Evolutionary conservation across 1,140 invertebrate genomes (phyloP).

Genomic region (Muscidifurax raptorellus): DNA sequence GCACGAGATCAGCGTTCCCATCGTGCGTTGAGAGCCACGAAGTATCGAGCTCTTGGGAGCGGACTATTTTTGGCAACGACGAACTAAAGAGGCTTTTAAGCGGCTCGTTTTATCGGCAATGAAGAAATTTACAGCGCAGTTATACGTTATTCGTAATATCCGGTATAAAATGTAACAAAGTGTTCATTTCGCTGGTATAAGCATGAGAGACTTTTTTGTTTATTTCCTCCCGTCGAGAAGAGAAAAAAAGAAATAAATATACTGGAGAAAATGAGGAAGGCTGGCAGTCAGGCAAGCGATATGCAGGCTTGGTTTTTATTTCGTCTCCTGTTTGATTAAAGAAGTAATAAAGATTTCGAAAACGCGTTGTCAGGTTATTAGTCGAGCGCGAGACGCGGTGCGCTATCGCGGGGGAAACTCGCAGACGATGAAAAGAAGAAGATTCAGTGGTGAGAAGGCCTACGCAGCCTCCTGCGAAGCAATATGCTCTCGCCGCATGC

Average conservation of each 20-base stretch:
- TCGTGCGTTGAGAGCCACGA: too few relatives aligned
- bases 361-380: constrained; percentile 40
- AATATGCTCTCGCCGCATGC: constrained; percentile 69
- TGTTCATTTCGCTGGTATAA: neutral
- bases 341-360: constrained; percentile 37
- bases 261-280: neutral
- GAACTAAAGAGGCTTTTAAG: neutral
- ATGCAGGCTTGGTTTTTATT: constrained; percentile 4
- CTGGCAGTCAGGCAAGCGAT: neutral
- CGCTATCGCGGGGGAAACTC: constrained; percentile 28
- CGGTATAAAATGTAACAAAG: constrained; percentile 9
- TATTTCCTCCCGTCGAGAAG: neutral
- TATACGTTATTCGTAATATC: constrained; percentile 11
- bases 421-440: constrained; percentile 36
- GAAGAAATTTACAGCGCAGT: constrained; percentile 1
- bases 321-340: constrained; percentile 22
- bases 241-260: neutral
- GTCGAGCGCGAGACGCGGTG: constrained; percentile 10
- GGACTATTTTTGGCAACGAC: neutral
- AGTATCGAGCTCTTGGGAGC: too few relatives aligned
- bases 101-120: neutral
- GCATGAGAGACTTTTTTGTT: constrained; percentile 17
- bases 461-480: constrained; percentile 66
- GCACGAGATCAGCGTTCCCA: too few relatives aligned
- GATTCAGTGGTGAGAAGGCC: constrained; percentile 58